Conservation (phyloP, 2,888 invertebrate species). For the Clivina fossor region DNA sequence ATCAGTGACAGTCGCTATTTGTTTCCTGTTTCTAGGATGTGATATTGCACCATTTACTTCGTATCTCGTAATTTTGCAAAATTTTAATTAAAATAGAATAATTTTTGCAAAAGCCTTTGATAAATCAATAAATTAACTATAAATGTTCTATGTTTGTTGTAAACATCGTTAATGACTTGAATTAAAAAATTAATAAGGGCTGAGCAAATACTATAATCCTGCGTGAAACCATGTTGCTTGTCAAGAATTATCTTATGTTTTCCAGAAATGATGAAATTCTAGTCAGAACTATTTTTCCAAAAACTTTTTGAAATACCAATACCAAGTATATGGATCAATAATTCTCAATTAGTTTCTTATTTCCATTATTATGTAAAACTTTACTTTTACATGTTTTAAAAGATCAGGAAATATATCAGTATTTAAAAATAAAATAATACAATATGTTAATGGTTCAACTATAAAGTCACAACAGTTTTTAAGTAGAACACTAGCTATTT, state of each 20-base stretch:
- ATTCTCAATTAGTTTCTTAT: background rate
- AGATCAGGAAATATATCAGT: background rate
- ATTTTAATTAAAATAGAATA: background rate
- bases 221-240: constrained; percentile 4
- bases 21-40: background rate
- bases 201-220: too few species aligned
- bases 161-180: background rate
- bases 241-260: background rate
- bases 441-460: too few species aligned
- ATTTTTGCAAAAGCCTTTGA: background rate
- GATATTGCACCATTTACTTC: background rate
- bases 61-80: background rate
- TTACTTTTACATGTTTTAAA: constrained; percentile 2
- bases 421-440: too few species aligned
- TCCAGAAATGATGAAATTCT: constrained; percentile 1
- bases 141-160: background rate
- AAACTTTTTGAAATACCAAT: background rate
- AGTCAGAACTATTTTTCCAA: background rate
- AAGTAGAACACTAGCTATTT: too few species aligned
- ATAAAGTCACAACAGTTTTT: too few species aligned
- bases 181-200: background rate
- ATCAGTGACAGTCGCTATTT: background rate
- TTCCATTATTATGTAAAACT: background rate
- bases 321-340: background rate
- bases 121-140: background rate